Conservation (phyloP, 2,113 vertebrate species). For the Hiodon tergisus region DNA sequence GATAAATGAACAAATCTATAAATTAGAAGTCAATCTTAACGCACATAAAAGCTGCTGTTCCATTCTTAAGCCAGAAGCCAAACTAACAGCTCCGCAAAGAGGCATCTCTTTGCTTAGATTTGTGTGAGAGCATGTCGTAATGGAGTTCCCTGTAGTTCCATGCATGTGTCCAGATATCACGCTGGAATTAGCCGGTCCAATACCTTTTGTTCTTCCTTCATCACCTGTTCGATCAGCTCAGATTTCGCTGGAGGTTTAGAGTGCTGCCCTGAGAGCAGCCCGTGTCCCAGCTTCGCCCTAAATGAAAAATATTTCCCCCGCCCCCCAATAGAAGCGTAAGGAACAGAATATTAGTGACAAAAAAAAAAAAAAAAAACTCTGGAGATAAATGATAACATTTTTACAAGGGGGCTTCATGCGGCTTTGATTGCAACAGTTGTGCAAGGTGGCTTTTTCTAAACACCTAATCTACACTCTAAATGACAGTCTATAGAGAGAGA, state of each 20-base stretch:
- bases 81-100: too few species aligned
- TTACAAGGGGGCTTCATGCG: too few species aligned
- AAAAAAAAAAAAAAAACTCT: background rate
- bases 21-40: background rate
- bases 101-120: too few species aligned
- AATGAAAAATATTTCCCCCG: conserved; percentile 3
- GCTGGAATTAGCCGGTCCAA: conserved; percentile 63
- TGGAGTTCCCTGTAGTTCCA: conserved; percentile 2
- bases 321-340: background rate
- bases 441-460: too few species aligned
- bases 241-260: conserved; percentile 95
- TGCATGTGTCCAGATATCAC: conserved; percentile 48
- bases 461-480: too few species aligned
- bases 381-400: too few species aligned
- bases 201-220: conserved; percentile 98
- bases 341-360: background rate
- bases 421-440: too few species aligned
- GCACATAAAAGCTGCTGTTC: background rate
- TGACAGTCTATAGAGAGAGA: background rate
- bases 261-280: conserved; percentile 92
- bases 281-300: conserved; percentile 95
- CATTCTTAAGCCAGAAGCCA: too few species aligned
- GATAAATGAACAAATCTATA: background rate
- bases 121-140: too few species aligned
- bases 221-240: conserved; percentile 98